These are phyloP conservation scores for Chrysomela aeneicollis DNA, from an alignment of 2,888 invertebrate species.

Conservation along the genomic window DNA sequence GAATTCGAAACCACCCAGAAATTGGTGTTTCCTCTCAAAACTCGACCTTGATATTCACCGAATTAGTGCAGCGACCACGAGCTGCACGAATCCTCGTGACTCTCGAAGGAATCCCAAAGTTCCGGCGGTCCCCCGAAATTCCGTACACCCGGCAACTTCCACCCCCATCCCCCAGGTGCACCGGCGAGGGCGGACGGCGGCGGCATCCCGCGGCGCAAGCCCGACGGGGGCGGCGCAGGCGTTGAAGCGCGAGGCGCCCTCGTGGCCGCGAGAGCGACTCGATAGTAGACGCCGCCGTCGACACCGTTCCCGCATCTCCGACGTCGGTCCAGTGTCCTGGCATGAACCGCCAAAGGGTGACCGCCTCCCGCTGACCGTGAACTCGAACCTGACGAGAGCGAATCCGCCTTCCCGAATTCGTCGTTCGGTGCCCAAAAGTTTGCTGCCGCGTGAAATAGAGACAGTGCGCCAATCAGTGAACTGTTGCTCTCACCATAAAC, in stretches of 20 bases:
- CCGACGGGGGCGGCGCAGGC: slow-evolving; percentile 54
- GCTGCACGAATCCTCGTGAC: too few relatives aligned
- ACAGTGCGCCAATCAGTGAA: slow-evolving; percentile 38
- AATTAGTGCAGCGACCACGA: too few relatives aligned
- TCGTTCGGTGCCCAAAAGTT: slow-evolving; percentile 37
- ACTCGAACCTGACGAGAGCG: slow-evolving; percentile 6
- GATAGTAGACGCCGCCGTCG: slow-evolving; percentile 61
- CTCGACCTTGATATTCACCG: too few relatives aligned
- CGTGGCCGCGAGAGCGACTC: slow-evolving; percentile 59
- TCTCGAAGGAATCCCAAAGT: too few relatives aligned
- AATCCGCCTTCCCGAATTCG: slow-evolving; percentile 40
- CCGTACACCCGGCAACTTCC: slow-evolving; percentile 12
- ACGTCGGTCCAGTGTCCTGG: slow-evolving; percentile 56
- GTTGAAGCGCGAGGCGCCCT: slow-evolving; percentile 55
- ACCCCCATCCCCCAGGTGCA: slow-evolving; percentile 44
- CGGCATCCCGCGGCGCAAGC: slow-evolving; percentile 50
- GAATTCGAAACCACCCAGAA: too few relatives aligned
- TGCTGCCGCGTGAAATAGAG: not conserved
- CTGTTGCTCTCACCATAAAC: slow-evolving; percentile 36
- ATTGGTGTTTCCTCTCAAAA: too few relatives aligned
- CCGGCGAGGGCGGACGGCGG: slow-evolving; percentile 43
- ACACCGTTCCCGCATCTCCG: slow-evolving; percentile 57
- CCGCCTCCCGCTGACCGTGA: slow-evolving; percentile 38
- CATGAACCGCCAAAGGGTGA: slow-evolving; percentile 51
- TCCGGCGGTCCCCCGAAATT: not conserved